Conservation (phyloP, 1,140 invertebrate genomes). For the Diabrotica virgifera region DNA sequence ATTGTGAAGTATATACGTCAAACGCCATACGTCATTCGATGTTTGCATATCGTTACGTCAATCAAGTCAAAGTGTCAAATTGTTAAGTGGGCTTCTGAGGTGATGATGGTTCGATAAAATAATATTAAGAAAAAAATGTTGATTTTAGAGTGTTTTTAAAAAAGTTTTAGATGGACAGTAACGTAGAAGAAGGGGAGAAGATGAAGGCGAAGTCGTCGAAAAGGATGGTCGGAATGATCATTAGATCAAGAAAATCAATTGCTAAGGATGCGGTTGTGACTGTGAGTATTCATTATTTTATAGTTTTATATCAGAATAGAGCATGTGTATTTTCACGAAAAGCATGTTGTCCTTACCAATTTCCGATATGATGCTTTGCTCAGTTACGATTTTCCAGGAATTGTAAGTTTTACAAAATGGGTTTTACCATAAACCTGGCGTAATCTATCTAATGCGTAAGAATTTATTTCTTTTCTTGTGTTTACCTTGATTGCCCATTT, state of each 20-base stretch:
- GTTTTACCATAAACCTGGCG: too few relatives aligned
- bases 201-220: slow-evolving; percentile 47
- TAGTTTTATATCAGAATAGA: too few relatives aligned
- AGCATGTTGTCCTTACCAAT: too few relatives aligned
- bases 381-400: too few relatives aligned
- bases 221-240: slow-evolving; percentile 60
- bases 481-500: too few relatives aligned
- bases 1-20: not conserved
- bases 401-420: too few relatives aligned
- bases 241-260: slow-evolving; percentile 68
- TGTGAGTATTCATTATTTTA: slow-evolving; percentile 50
- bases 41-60: not conserved
- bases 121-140: slow-evolving; percentile 17
- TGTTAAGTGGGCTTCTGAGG: not conserved
- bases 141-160: slow-evolving; percentile 21
- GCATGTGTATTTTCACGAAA: too few relatives aligned
- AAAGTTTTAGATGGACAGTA: slow-evolving; percentile 16
- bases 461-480: too few relatives aligned
- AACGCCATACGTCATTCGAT: not conserved
- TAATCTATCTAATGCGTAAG: too few relatives aligned
- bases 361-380: too few relatives aligned
- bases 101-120: slow-evolving; percentile 15
- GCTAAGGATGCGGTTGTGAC: slow-evolving; percentile 71
- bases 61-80: not conserved
- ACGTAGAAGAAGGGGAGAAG: slow-evolving; percentile 19